Conservation (phyloP, 2,888 invertebrate species). For the Proisotoma minuta region DNA sequence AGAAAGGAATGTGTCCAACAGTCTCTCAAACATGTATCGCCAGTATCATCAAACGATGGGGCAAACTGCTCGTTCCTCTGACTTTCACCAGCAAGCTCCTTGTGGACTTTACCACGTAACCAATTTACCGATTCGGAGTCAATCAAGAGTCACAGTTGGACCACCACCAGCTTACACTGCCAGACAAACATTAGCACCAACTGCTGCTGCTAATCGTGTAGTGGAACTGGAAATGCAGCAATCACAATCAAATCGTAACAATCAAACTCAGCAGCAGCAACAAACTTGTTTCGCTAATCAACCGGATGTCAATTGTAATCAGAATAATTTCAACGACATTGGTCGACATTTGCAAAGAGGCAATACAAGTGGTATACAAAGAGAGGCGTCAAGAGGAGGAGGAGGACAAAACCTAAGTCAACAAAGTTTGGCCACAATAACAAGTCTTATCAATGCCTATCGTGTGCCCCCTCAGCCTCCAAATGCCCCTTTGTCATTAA, state of each 20-base stretch:
- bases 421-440: conserved; percentile 1
- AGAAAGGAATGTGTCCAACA: background rate
- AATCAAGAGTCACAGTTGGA: background rate
- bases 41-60: background rate
- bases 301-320: background rate
- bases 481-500: background rate
- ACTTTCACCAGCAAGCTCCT: no score
- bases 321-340: background rate
- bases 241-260: background rate
- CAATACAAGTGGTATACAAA: no score
- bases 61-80: no score
- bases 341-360: no score
- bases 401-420: background rate
- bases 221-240: background rate
- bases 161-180: background rate
- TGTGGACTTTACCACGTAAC: background rate
- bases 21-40: background rate
- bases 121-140: background rate
- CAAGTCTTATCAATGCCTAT: conserved; percentile 12
- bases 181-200: background rate
- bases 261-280: background rate
- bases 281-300: background rate
- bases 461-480: background rate
- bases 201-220: no score
- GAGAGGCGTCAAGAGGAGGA: background rate